Evolutionary conservation across 2,797 vertebrate genomes (phyloP).

Genomic region (Mus minutoides): DNA sequence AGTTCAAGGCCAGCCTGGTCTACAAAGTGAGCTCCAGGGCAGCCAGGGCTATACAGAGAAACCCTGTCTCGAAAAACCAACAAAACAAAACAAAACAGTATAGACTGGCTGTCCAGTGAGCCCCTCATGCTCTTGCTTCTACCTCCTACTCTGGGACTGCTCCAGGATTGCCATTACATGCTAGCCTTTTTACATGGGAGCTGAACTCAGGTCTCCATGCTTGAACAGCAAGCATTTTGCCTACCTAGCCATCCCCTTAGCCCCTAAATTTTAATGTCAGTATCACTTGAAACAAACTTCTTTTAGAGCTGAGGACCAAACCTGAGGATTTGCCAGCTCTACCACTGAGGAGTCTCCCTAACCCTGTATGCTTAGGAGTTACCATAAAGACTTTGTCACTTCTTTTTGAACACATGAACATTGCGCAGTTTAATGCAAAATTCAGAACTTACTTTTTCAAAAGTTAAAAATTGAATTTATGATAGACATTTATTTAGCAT

Average conservation of each 20-base stretch:
- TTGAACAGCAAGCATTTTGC: not conserved
- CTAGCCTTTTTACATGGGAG: not conserved
- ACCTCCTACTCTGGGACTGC: too few relatives aligned
- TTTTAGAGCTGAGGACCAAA: not conserved
- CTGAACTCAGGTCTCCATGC: not conserved
- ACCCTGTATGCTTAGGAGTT: not conserved
- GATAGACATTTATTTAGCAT: constrained; percentile 39
- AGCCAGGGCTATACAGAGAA: too few relatives aligned
- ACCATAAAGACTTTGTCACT: not conserved
- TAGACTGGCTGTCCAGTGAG: not conserved
- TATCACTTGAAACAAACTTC: not conserved
- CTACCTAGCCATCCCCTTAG: not conserved
- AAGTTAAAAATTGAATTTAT: constrained; percentile 15
- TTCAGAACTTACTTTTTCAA: not conserved
- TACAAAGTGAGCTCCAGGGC: too few relatives aligned
- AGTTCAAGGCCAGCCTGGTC: too few relatives aligned
- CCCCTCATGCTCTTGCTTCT: not conserved
- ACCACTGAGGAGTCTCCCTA: not conserved
- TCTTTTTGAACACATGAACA: not conserved
- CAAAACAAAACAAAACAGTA: too few relatives aligned
- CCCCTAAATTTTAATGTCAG: not conserved
- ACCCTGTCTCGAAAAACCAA: too few relatives aligned
- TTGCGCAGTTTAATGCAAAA: constrained; percentile 47
- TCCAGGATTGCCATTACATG: not conserved
- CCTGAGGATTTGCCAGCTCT: not conserved